Evolutionary conservation across 53 echinoderm and acorn worm genomes (phyloP).

Genomic region (Holothuria leucospilota): DNA sequence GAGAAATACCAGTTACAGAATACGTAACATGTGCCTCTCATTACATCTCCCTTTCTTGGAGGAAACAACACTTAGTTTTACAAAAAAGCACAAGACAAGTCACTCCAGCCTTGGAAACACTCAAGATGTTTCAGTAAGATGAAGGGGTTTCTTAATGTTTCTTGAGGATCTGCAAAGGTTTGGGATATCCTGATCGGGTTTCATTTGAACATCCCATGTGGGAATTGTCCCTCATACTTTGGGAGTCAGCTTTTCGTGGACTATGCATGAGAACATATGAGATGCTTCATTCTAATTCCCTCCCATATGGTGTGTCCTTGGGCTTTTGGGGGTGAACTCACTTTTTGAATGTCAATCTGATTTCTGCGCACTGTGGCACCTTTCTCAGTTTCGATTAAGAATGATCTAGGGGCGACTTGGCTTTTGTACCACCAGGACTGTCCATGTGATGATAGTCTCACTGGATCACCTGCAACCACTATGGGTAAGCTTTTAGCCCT

Average conservation of each 20-base stretch:
- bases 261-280: not conserved
- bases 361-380: not conserved
- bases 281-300: too few species aligned
- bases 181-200: not conserved
- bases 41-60: not conserved
- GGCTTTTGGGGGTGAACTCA: not conserved
- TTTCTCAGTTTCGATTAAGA: conserved; percentile 11
- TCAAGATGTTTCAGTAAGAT: not conserved
- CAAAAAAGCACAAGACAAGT: not conserved
- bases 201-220: not conserved
- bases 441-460: too few species aligned
- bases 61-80: not conserved
- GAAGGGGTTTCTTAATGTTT: not conserved
- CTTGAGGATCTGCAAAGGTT: not conserved
- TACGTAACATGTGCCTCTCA: not conserved
- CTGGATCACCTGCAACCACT: too few species aligned
- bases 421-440: too few species aligned
- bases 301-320: too few species aligned
- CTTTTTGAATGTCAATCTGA: conserved; percentile 3
- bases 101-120: not conserved
- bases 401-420: not conserved
- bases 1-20: too few species aligned
- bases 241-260: not conserved
- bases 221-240: too few species aligned
- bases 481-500: too few species aligned